Evolutionary conservation across 2,113 vertebrate species (phyloP).

Genomic region (Eurypyga helias): DNA sequence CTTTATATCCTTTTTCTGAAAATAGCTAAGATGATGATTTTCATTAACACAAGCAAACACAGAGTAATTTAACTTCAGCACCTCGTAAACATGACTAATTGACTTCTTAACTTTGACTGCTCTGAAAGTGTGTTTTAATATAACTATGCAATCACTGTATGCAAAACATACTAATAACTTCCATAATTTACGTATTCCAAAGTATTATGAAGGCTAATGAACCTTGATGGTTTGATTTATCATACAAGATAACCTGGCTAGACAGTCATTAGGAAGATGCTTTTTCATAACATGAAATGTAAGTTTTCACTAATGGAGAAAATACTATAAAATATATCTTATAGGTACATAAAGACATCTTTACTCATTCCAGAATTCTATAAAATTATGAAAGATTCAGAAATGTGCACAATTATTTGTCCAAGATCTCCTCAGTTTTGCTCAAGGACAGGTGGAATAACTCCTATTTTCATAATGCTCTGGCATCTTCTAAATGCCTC

Average conservation of each 20-base stretch:
- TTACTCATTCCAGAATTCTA: not conserved
- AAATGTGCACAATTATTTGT: not conserved
- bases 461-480: not conserved
- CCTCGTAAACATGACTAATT: conserved; percentile 40
- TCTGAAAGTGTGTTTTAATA: conserved; percentile 44
- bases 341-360: not conserved
- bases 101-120: conserved; percentile 27
- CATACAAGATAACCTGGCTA: not conserved
- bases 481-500: not conserved
- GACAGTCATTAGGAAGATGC: not conserved
- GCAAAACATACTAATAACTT: conserved; percentile 45
- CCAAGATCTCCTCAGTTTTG: not conserved
- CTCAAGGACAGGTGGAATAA: not conserved
- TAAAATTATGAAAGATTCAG: not conserved
- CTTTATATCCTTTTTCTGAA: not conserved
- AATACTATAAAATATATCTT: not conserved
- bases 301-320: not conserved
- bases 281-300: not conserved
- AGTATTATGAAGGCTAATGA: conserved; percentile 50
- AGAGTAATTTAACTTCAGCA: not conserved
- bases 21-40: not conserved
- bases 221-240: conserved; percentile 49
- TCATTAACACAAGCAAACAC: not conserved
- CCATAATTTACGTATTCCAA: conserved; percentile 19
- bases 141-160: conserved; percentile 38